Percentiles rank a stretch among this genome's conserved stretches.
Evolutionary conservation across 2,113 vertebrate species (phyloP).

Genomic region (Calonectris borealis): DNA sequence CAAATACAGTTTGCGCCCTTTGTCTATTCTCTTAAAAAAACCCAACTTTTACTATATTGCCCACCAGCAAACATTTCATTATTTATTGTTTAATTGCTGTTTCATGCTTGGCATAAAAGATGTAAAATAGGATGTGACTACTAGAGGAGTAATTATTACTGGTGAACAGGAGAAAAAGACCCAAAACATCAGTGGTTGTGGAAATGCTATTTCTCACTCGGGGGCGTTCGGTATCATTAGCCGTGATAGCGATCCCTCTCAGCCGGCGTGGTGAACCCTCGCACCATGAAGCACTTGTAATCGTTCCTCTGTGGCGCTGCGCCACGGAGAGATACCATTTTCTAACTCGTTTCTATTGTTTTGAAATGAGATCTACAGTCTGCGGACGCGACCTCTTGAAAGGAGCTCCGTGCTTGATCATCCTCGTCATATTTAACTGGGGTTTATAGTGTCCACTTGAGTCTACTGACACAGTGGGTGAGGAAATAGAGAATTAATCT

Average conservation of each 20-base stretch:
- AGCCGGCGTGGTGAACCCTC: neutral
- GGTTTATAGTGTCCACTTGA: slow-evolving; percentile 65
- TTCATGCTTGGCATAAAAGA: neutral
- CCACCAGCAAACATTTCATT: neutral
- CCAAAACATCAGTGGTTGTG: neutral
- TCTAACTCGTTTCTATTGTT: neutral
- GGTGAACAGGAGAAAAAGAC: neutral
- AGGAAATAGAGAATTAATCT: slow-evolving; percentile 60
- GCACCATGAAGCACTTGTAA: neutral
- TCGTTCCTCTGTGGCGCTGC: neutral
- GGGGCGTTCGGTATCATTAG: neutral
- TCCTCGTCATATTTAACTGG: slow-evolving; percentile 67
- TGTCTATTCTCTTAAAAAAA: neutral
- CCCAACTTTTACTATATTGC: neutral
- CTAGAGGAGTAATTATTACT: neutral
- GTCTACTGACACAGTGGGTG: slow-evolving; percentile 53
- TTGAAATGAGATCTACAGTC: slow-evolving; percentile 41
- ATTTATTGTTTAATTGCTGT: slow-evolving; percentile 43
- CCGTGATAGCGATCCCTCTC: neutral
- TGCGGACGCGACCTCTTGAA: slow-evolving; percentile 27
- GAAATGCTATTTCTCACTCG: neutral
- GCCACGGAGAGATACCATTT: neutral
- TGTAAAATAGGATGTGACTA: neutral
- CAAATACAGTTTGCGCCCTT: slow-evolving; percentile 3
- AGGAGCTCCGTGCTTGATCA: slow-evolving; percentile 14